A percentile compares a stretch with the other conserved stretches of the same genome.
phyloP scores from a whole-genome alignment of 2,797 vertebrate species.

The Helostoma temminkii region DNA sequence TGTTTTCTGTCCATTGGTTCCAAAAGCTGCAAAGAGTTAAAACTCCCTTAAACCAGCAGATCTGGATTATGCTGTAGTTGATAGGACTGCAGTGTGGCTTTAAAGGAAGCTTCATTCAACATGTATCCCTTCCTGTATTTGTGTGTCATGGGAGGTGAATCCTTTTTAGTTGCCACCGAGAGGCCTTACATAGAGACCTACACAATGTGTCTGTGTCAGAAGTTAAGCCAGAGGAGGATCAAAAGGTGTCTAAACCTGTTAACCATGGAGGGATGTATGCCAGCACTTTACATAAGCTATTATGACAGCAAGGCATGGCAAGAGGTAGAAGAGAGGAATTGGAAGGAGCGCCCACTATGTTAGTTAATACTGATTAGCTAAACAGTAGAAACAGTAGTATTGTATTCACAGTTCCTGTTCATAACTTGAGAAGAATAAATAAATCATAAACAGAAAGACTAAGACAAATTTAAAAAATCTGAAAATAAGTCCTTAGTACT shows the following conservation, averaged over 20 bases:
- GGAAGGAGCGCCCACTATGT: slow-evolving; percentile 1
- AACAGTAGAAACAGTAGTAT: slow-evolving; percentile 5
- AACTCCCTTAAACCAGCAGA: slow-evolving; percentile 5
- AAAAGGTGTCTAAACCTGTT: slow-evolving; percentile 75
- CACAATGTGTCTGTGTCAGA: slow-evolving; percentile 51
- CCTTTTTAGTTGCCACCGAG: slow-evolving; percentile 48
- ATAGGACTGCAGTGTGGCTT: slow-evolving; percentile 23
- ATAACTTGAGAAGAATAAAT: background rate
- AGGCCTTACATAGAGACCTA: slow-evolving; percentile 28
- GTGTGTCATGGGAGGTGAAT: slow-evolving; percentile 65
- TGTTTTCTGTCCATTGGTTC: background rate
- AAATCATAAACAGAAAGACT: too few relatives aligned
- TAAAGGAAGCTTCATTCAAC: slow-evolving; percentile 20
- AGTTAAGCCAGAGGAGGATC: slow-evolving; percentile 66
- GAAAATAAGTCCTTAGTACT: too few relatives aligned
- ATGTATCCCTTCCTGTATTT: slow-evolving; percentile 44
- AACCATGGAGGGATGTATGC: slow-evolving; percentile 53
- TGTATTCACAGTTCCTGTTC: background rate
- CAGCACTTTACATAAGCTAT: slow-evolving; percentile 65
- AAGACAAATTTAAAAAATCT: background rate
- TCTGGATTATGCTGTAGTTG: slow-evolving; percentile 17
- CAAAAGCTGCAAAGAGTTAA: background rate
- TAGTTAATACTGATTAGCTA: slow-evolving; percentile 30
- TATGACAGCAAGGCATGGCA: slow-evolving; percentile 38
- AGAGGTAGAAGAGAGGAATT: slow-evolving; percentile 17